phyloP scores from a whole-genome alignment of 2,113 vertebrate species.

The Barnardius zonarius region DNA sequence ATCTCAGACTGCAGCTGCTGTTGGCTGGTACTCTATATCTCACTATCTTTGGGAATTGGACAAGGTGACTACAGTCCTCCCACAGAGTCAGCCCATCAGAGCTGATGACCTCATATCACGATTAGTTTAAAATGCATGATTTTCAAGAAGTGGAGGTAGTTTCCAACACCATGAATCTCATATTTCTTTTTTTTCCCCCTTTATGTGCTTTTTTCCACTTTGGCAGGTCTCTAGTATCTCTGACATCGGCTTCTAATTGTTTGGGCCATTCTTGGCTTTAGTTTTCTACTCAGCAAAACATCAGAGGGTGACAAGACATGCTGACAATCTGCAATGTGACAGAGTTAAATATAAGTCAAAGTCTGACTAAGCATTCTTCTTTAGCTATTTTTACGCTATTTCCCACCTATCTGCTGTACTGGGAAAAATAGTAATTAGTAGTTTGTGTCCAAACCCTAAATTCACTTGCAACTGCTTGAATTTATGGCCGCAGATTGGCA shows the following conservation, averaged over 20 bases:
- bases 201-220: not conserved
- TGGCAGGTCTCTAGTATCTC: not conserved
- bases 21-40: not conserved
- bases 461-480: not conserved
- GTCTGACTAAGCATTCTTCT: conserved; percentile 39
- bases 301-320: conserved; percentile 20
- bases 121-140: not conserved
- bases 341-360: conserved; percentile 22
- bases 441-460: not conserved
- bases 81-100: not conserved
- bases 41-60: not conserved
- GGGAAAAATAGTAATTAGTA: not conserved
- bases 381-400: conserved; percentile 23
- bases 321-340: conserved; percentile 10
- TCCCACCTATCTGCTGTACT: not conserved
- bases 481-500: not conserved
- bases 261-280: not conserved
- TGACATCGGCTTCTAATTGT: conserved; percentile 14
- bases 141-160: not conserved
- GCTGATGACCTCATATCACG: not conserved
- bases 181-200: not conserved
- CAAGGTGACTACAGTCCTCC: not conserved
- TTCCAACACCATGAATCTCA: not conserved
- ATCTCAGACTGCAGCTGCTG: not conserved
- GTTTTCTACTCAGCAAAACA: conserved; percentile 13